Evolutionary conservation across 1,140 invertebrate species (phyloP).

Genomic region (Leptonema lineaticorne): DNA sequence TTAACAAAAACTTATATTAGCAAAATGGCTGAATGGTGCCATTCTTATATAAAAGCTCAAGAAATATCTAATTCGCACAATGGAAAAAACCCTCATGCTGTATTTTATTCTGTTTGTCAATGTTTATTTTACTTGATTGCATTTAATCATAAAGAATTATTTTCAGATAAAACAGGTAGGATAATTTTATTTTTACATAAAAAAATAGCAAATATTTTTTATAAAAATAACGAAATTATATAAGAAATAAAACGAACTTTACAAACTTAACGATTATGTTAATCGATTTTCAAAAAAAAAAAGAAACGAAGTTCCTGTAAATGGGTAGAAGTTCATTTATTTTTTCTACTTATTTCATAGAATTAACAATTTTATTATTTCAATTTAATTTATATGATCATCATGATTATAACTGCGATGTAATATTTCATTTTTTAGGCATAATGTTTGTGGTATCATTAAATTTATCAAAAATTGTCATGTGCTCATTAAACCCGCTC

Average conservation of each 20-base stretch:
- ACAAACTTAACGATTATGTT: too few species aligned
- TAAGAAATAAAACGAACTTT: background rate
- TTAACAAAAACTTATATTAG: conserved; percentile 49
- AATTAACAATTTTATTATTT: conserved; percentile 20
- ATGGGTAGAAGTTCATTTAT: background rate
- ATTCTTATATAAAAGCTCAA: conserved; percentile 53
- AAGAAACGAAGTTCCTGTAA: too few species aligned
- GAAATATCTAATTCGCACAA: conserved; percentile 45
- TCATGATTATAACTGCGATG: background rate
- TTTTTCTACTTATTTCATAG: conserved; percentile 14
- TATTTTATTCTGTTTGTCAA: conserved; percentile 90
- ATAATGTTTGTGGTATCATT: conserved; percentile 75
- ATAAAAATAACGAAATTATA: background rate
- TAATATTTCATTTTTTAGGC: conserved; percentile 56
- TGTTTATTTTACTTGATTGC: conserved; percentile 87
- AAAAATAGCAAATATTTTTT: background rate
- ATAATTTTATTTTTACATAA: conserved; percentile 33
- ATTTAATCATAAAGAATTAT: conserved; percentile 82
- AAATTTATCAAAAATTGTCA: conserved; percentile 81
- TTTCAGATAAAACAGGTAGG: conserved; percentile 73
- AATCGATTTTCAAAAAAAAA: too few species aligned
- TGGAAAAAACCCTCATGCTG: conserved; percentile 66
- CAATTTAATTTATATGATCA: background rate
- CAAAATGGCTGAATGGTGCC: conserved; percentile 55
- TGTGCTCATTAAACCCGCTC: conserved; percentile 82